Evolutionary conservation across 2,113 vertebrate species (phyloP).

Genomic region (Tachuris rubrigastra): DNA sequence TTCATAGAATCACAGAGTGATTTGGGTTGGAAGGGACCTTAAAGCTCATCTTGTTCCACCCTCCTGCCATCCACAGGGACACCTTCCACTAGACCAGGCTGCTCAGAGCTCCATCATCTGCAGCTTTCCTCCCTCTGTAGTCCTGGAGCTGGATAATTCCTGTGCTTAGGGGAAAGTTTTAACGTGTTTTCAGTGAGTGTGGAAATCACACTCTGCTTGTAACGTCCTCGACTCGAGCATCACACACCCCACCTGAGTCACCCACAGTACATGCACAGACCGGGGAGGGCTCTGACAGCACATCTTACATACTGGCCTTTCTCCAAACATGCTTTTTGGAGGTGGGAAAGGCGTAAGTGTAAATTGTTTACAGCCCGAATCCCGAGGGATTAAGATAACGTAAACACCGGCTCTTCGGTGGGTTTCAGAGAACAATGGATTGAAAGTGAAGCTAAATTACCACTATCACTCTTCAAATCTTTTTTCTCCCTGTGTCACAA

Average conservation of each 20-base stretch:
- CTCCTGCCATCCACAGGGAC: neutral
- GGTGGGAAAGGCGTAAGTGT: neutral
- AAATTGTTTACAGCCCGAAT: neutral
- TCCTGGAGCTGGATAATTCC: neutral
- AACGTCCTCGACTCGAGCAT: neutral
- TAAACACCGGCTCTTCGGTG: neutral
- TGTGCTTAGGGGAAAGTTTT: neutral
- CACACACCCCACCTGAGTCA: neutral
- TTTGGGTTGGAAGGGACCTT: neutral
- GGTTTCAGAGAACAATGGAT: neutral
- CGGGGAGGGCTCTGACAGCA: neutral
- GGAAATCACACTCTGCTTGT: neutral
- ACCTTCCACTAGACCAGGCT: neutral
- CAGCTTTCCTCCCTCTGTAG: neutral
- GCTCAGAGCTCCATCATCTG: neutral
- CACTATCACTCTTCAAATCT: neutral
- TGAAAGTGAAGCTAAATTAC: neutral
- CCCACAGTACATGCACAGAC: accelerated
- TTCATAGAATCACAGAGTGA: neutral
- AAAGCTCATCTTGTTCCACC: too few species aligned
- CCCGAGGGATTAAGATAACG: neutral
- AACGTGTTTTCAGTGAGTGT: neutral
- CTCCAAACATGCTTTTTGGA: neutral
- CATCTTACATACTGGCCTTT: neutral
- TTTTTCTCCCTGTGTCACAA: neutral